These are phyloP conservation scores for Oryzias woworae DNA, from an alignment of 2,113 vertebrate species.

Conservation along the genomic window DNA sequence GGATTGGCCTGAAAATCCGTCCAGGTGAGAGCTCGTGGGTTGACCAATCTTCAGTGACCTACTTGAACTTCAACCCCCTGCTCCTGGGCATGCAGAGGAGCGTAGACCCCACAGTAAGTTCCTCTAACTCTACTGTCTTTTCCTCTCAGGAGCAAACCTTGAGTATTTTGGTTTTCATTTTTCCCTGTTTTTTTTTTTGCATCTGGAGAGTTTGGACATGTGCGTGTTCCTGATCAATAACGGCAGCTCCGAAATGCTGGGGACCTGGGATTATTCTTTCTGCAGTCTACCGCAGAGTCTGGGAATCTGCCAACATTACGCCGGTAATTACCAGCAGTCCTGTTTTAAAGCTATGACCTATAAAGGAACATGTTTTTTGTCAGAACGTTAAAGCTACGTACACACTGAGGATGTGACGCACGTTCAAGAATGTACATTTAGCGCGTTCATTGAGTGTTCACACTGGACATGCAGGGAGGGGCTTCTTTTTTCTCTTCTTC, in stretches of 20 bases:
- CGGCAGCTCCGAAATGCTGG: conserved; percentile 80
- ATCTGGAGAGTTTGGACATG: conserved; percentile 76
- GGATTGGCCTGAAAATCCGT: conserved; percentile 87
- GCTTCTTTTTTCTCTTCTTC: too few relatives aligned
- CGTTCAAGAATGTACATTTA: too few relatives aligned
- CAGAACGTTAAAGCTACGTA: not conserved
- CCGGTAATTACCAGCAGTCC: conserved; percentile 75
- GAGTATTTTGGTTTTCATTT: not conserved
- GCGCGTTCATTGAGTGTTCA: too few relatives aligned
- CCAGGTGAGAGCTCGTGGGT: conserved; percentile 76
- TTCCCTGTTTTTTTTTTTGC: conserved; percentile 47
- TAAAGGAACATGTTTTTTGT: not conserved
- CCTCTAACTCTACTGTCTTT: not conserved
- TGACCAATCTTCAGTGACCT: conserved; percentile 78
- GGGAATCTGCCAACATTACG: conserved; percentile 84
- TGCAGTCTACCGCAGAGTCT: conserved; percentile 79
- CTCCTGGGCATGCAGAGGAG: conserved; percentile 78
- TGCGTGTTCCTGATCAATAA: conserved; percentile 86
- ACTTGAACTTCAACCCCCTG: conserved; percentile 86
- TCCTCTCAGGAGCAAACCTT: too few relatives aligned
- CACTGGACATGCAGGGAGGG: too few relatives aligned
- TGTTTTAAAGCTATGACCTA: not conserved
- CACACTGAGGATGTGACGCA: too few relatives aligned
- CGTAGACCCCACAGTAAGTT: conserved; percentile 81
- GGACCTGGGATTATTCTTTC: conserved; percentile 90